Evolutionary conservation across 2,797 vertebrate genomes (phyloP).

Genomic region (Ctenosaura bakeri): DNA sequence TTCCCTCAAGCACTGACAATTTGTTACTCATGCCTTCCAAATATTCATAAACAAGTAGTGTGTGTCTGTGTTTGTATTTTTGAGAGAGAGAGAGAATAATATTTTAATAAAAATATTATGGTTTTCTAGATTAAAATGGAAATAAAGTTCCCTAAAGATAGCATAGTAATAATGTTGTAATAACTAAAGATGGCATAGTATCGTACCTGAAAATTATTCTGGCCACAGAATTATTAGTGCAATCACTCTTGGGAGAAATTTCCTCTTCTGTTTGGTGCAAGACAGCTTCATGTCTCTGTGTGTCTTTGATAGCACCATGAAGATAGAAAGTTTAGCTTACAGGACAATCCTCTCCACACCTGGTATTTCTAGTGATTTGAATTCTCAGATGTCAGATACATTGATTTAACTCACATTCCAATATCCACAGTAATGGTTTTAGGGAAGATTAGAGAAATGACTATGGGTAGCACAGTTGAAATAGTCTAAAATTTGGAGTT

Average conservation of each 20-base stretch:
- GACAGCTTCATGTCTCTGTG: neutral
- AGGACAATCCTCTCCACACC: neutral
- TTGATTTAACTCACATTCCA: neutral
- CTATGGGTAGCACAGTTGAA: neutral
- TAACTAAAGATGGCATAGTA: neutral
- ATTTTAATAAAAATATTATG: constrained; percentile 5
- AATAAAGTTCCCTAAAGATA: neutral
- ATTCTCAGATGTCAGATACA: neutral
- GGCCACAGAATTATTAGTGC: neutral
- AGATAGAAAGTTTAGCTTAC: too few relatives aligned
- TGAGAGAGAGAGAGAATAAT: neutral
- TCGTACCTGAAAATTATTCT: neutral
- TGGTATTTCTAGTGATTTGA: neutral
- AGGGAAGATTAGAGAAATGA: neutral
- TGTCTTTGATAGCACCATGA: neutral
- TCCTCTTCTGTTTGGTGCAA: neutral
- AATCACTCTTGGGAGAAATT: neutral
- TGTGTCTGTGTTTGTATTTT: neutral
- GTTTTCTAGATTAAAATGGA: neutral
- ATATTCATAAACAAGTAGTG: neutral
- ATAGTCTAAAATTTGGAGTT: too few relatives aligned
- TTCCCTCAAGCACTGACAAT: neutral
- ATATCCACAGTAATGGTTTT: neutral
- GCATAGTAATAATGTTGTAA: too few relatives aligned
- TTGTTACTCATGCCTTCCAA: neutral